These are phyloP conservation scores for Callipepla californica DNA, from an alignment of 2,113 vertebrate species.

Conservation along the genomic window DNA sequence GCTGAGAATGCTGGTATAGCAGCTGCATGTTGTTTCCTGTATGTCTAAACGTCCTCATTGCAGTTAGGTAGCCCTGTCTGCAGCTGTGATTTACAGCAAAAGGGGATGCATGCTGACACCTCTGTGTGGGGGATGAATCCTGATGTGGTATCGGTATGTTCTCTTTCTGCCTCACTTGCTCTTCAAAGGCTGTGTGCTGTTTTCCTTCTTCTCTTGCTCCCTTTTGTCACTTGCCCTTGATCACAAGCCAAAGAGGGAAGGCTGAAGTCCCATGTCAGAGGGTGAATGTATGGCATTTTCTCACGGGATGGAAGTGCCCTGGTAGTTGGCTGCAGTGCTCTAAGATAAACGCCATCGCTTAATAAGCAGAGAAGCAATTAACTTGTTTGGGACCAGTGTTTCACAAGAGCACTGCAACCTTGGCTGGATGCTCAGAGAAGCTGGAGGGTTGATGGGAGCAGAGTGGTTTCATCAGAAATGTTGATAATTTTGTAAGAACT, in stretches of 20 bases:
- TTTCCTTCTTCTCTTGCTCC: neutral
- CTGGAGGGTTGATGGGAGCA: neutral
- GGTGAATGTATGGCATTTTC: neutral
- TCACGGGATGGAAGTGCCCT: neutral
- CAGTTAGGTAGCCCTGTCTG: neutral
- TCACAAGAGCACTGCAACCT: neutral
- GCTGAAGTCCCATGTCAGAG: neutral
- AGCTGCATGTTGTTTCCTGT: neutral
- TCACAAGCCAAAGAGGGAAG: conserved; percentile 44
- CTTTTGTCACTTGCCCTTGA: conserved; percentile 20
- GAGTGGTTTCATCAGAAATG: neutral
- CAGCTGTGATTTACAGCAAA: neutral
- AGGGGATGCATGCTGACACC: neutral
- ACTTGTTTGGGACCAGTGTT: neutral
- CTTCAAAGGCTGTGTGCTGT: conserved; percentile 36
- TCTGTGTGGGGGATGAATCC: fast-evolving
- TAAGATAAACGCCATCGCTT: neutral
- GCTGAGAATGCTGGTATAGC: neutral
- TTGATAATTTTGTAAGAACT: neutral
- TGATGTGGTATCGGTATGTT: neutral
- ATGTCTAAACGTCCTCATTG: neutral
- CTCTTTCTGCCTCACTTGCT: neutral
- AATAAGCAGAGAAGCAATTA: neutral
- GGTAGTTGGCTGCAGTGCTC: neutral
- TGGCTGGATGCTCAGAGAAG: neutral